Conservation (phyloP, 2,888 invertebrate species). For the Sinelater perroti region DNA sequence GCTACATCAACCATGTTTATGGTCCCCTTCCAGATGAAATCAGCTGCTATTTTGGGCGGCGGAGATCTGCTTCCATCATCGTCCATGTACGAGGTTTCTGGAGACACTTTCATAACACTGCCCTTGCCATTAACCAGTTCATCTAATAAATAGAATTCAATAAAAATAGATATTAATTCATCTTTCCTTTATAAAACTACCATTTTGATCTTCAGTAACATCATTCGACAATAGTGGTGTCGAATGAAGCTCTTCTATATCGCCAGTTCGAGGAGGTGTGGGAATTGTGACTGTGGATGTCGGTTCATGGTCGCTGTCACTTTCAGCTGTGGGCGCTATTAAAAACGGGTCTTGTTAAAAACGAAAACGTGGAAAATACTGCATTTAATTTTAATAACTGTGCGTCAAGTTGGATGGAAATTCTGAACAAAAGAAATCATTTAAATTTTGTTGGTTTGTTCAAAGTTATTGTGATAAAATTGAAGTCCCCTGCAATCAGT, state of each 20-base stretch:
- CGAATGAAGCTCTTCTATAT: constrained; percentile 51
- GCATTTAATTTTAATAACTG: too few species aligned
- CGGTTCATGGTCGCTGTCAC: constrained; percentile 80
- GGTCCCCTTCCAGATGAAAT: constrained; percentile 77
- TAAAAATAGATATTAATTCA: background rate
- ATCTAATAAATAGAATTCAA: constrained; percentile 9
- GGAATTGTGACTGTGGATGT: constrained; percentile 79
- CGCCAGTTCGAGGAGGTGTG: constrained; percentile 62
- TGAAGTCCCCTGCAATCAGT: too few species aligned
- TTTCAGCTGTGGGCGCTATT: constrained; percentile 59
- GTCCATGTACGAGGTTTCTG: constrained; percentile 9
- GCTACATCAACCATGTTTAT: constrained; percentile 92
- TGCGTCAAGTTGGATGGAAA: too few species aligned
- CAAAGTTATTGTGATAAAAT: too few species aligned
- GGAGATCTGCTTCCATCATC: constrained; percentile 46
- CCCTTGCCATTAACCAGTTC: constrained; percentile 15
- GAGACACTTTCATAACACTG: constrained; percentile 1
- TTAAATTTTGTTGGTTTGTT: background rate
- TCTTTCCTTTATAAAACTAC: constrained; percentile 10
- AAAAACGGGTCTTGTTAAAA: constrained; percentile 28
- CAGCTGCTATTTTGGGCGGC: constrained; percentile 47
- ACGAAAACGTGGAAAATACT: constrained; percentile 1
- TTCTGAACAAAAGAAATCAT: too few species aligned
- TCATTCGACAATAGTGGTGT: constrained; percentile 11
- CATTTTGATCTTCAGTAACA: constrained; percentile 22